Conservation (phyloP, 2,113 vertebrate genomes). For the Lophochroa leadbeateri region DNA sequence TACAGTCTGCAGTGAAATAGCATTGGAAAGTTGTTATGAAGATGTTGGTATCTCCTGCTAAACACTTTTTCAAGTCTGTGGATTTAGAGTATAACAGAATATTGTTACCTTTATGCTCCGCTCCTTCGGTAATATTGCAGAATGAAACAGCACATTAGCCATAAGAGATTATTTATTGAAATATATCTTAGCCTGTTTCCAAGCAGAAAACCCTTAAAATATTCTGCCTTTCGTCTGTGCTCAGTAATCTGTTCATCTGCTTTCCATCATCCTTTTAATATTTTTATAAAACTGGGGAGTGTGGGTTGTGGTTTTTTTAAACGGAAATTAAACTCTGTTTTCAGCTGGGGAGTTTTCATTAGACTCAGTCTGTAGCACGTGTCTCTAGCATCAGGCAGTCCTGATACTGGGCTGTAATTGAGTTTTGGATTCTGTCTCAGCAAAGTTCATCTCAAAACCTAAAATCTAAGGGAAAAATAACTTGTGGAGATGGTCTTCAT, state of each 20-base stretch:
- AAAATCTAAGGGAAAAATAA: conserved; percentile 52
- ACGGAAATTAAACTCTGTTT: conserved; percentile 76
- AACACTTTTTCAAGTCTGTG: neutral
- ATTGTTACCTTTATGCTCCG: neutral
- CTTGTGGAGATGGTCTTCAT: conserved; percentile 69
- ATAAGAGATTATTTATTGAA: conserved; percentile 27
- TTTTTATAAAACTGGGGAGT: neutral
- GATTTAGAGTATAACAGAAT: neutral
- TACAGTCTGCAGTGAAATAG: neutral
- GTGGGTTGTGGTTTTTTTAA: neutral
- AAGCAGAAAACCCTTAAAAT: conserved; percentile 30
- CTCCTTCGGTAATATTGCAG: neutral
- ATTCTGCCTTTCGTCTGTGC: conserved; percentile 2
- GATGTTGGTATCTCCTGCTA: neutral
- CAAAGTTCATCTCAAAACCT: conserved; percentile 55
- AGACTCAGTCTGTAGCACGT: neutral
- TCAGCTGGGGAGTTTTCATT: conserved; percentile 54
- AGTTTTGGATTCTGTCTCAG: conserved; percentile 51
- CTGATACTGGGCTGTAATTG: conserved; percentile 62
- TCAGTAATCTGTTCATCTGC: conserved; percentile 67
- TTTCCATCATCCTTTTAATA: conserved; percentile 39
- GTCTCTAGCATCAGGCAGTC: conserved; percentile 33
- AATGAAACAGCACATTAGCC: conserved; percentile 36
- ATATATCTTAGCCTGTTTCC: neutral
- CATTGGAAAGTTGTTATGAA: neutral